Conservation (phyloP, 2,113 vertebrate genomes). For the Gymnobelideus leadbeateri region DNA sequence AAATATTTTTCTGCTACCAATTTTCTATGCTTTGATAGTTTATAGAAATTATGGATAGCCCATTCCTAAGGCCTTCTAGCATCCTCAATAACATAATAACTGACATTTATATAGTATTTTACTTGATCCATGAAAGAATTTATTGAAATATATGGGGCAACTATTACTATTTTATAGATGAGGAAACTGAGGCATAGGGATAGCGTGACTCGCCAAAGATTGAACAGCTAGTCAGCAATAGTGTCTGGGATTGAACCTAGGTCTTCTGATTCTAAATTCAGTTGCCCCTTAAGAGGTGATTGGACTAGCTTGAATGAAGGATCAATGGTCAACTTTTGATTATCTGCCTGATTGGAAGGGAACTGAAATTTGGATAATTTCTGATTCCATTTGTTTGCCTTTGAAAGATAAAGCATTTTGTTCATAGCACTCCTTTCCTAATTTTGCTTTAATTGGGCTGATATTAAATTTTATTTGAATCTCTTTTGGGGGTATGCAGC, state of each 20-base stretch:
- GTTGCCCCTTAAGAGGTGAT: neutral
- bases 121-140: neutral
- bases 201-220: neutral
- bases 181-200: neutral
- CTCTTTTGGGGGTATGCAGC: neutral
- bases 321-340: neutral
- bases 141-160: neutral
- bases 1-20: neutral
- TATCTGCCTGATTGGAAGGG: neutral
- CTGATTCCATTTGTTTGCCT: neutral
- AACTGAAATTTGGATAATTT: slow-evolving; percentile 21
- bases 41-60: neutral
- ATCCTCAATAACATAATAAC: neutral
- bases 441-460: slow-evolving; percentile 17
- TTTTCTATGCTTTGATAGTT: slow-evolving; percentile 21
- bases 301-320: neutral
- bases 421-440: neutral
- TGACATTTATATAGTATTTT: neutral
- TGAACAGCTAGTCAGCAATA: neutral
- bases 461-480: slow-evolving; percentile 20
- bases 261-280: neutral
- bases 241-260: neutral
- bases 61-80: neutral
- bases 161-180: neutral
- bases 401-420: neutral